Base-by-base conservation (phyloP, 2,113 vertebrate genomes). In the Sinocyclocheilus anshuiensis region DNA sequence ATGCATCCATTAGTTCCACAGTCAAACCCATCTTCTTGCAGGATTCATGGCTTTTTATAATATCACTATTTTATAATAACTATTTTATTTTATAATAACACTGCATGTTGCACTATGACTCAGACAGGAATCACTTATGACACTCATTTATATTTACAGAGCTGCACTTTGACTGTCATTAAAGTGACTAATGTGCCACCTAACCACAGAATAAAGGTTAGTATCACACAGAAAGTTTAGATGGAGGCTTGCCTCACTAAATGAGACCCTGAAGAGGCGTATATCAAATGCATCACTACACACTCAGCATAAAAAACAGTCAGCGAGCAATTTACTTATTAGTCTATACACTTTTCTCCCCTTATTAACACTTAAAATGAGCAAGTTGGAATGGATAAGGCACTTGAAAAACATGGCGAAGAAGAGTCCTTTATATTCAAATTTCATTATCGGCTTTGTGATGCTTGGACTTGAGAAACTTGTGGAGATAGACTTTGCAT, bases 381-480 rank as follows among this genome's bases (percentile, higher is more conserved):
- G 72, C 42, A 75, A 75, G 6, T n/a, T 75, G 72, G 72, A 75
- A 75, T 75, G 72, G 72, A 75, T 75, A 39, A 39, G 72, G 15
- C 72, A 39, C 39, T 75, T 75, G 72, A 75, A 75, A 75, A 75
- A 75, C 72, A 75, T 24, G 72, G 72, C 48, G 72, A 75, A 75
- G 72, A 75, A 48, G 22, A 75, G 72, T 48, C 72, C 72, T 24
- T 75, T 75, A 75, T 75, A 75, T 75, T 75, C 72, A 45, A 75
- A 75, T 75, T 48, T 75, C 12, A 45, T 75, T n/a, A 75, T 75
- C 11, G 72, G 72, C 11, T 75, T 75, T 48, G 39, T 75, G 72
- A 75, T 75, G 72, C 39, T 75, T 6, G 72, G 72, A 75, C 72
- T 75, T 75, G 72, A 75, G 42, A 39, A 75, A 48, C 72, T 75